phyloP scores from a whole-genome alignment of 2,888 invertebrate species.

The Philhelius pedissequus region DNA sequence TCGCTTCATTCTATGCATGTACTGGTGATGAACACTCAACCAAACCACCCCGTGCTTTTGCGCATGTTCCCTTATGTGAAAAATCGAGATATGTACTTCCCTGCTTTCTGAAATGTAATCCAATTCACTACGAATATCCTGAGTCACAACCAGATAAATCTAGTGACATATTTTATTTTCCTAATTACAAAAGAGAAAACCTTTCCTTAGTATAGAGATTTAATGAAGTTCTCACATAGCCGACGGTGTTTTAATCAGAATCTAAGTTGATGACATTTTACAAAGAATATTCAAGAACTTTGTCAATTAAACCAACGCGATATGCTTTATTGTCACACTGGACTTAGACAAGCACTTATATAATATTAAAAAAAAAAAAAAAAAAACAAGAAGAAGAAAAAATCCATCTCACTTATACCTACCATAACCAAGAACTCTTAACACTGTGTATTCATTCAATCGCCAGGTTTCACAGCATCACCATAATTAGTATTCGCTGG shows the following conservation, averaged over 20 bases:
- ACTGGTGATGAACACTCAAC: too few relatives aligned
- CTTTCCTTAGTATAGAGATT: neutral
- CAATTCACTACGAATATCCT: too few relatives aligned
- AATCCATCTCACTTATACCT: slow-evolving; percentile 12
- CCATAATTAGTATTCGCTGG: slow-evolving; percentile 55
- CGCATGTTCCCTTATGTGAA: too few relatives aligned
- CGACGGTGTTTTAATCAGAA: neutral
- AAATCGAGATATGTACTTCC: too few relatives aligned
- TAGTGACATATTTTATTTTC: neutral
- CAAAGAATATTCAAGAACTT: neutral
- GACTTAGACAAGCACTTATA: slow-evolving; percentile 9
- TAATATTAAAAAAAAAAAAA: neutral
- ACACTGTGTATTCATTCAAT: neutral
- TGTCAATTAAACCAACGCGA: neutral
- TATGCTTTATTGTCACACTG: neutral
- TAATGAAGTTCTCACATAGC: neutral
- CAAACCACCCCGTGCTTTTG: too few relatives aligned
- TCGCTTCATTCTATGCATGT: too few relatives aligned
- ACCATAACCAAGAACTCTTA: slow-evolving; percentile 30
- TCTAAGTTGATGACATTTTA: neutral
- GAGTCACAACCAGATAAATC: too few relatives aligned
- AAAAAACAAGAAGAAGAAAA: neutral
- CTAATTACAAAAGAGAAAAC: neutral
- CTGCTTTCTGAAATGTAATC: too few relatives aligned
- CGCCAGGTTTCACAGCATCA: slow-evolving; percentile 33